Percentiles rank a stretch among this genome's conserved stretches.
These are phyloP conservation scores for Geodia barretti DNA, from an alignment of 37 sponge, comb jelly and placozoan species.

Conservation along the genomic window DNA sequence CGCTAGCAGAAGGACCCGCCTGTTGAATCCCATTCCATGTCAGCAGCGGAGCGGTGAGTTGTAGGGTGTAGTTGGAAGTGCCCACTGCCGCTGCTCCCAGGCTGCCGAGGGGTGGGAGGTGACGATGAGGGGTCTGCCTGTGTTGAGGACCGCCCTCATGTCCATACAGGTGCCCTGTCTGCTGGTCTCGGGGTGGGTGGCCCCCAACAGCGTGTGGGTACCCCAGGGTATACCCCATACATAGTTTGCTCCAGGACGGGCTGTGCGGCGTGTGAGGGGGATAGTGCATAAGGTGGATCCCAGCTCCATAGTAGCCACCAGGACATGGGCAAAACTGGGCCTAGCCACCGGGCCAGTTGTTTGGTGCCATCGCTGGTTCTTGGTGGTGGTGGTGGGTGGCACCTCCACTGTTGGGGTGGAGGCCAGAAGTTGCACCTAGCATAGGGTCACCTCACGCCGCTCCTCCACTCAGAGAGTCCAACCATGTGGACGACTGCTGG, in stretches of 20 bases:
- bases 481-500: background rate
- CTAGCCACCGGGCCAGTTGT: background rate
- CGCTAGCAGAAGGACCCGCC: background rate
- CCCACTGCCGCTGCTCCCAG: background rate
- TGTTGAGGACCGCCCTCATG: background rate
- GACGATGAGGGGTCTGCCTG: background rate
- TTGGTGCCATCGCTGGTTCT: background rate
- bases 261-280: conserved; percentile 16
- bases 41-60: conserved; percentile 1
- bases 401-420: background rate
- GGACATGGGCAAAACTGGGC: background rate
- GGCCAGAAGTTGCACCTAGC: background rate
- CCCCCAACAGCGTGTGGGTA: conserved; percentile 1
- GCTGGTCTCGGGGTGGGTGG: conserved; percentile 3
- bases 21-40: background rate
- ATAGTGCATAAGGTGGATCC: conserved; percentile 27
- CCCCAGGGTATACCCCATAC: conserved; percentile 50
- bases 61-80: background rate
- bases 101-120: background rate
- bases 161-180: background rate
- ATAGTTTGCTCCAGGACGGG: conserved; percentile 41
- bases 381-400: background rate
- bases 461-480: background rate
- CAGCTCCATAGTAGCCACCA: conserved; percentile 25
- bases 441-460: background rate